Evolutionary conservation across 92 coral and sea anemone genomes (phyloP), one percentile per base, ranked within the genome.

Genomic region (Porites cylindrica): DNA sequence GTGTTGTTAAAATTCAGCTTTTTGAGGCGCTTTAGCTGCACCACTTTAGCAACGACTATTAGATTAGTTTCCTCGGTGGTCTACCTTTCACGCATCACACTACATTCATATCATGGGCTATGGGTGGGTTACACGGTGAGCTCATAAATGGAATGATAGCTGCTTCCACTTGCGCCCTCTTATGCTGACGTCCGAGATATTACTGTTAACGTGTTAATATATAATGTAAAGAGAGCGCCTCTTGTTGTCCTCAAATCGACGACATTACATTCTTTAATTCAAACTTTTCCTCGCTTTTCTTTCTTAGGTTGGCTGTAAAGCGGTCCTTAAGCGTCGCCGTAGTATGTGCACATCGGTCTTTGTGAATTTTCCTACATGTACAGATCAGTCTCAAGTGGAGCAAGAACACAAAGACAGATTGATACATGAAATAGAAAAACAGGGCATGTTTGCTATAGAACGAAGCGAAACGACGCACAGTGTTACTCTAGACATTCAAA

Each of bases 371-470:
- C 51, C 72, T 38, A 38, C 47, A 38, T 4, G 47, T 67, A 21
- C 43, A 23, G 47, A 67, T 56, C 32, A 29, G 32, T 56, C 16
- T 56, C 61, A 10, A 9, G 5, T 24, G 17, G 16, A 21, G 16
- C 10, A 9, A 67, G 47, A 67, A 9, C 16, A 21, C 43, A 3
- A 2, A 9, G 13, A 67, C 10, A 38, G 13, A 21, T 23, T 67
- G 72, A 2, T 2, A 4, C 7, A 8, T 13, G 11, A 38, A 67
- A 67, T 67, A 2, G 43, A 21, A 2, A 21, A 21, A 38, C 72
- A 67, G 72, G 16, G 13, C 72, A 67, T 67, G 72, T 67, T 67
- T 67, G 38, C 50, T 21, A 21, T 23, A 67, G 72, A 21, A 67
- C 2, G 4, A 16, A 47, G 29, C 14, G 72, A 67, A 67, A 24